Percentiles rank a stretch among this genome's conserved stretches.
phyloP scores from a whole-genome alignment of 2,797 vertebrate genomes.

The Pangasius krempfi region DNA sequence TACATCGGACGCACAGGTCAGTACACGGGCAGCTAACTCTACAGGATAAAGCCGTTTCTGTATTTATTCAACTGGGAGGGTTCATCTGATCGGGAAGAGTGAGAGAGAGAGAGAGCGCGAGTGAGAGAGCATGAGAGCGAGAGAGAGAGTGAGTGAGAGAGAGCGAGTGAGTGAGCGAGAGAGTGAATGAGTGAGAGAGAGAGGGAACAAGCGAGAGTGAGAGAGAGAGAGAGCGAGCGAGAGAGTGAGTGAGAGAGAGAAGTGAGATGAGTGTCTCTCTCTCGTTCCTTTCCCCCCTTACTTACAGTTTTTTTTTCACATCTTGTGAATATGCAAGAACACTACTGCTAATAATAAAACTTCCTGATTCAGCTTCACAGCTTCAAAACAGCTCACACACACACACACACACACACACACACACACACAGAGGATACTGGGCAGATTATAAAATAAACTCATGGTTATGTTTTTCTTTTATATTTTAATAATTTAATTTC shows the following conservation, averaged over 20 bases:
- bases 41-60: not conserved
- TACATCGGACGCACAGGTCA: constrained; percentile 94
- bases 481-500: not conserved
- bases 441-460: not conserved
- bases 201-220: too few species aligned
- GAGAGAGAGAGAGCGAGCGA: too few species aligned
- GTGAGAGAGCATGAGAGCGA: not conserved
- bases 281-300: not conserved
- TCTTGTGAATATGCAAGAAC: not conserved
- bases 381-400: too few species aligned
- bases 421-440: not conserved
- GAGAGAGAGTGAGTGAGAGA: too few species aligned
- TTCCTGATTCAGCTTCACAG: too few species aligned
- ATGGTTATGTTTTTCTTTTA: not conserved
- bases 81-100: not conserved
- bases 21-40: not conserved
- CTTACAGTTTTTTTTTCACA: not conserved
- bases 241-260: not conserved
- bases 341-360: not conserved
- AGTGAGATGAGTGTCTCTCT: too few species aligned
- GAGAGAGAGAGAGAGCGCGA: too few species aligned
- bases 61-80: not conserved
- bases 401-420: not conserved
- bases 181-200: too few species aligned
- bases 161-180: too few species aligned